A percentile compares a stretch with the other conserved stretches of the same genome.
Conservation (phyloP, 2,113 vertebrate species). For the Forbesichthys papilliferus region DNA sequence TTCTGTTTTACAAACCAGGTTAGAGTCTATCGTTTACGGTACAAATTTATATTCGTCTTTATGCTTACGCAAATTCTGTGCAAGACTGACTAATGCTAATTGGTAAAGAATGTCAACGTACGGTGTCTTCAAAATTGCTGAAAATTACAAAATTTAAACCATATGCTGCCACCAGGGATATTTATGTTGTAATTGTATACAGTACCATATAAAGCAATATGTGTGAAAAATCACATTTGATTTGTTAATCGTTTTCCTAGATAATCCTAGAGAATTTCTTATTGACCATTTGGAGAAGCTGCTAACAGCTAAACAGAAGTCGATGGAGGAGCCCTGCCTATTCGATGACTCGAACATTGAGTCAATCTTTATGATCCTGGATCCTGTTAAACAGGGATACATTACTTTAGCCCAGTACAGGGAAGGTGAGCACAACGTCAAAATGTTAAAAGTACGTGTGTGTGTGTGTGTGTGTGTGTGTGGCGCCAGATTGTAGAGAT, state of each 20-base stretch:
- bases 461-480: no score
- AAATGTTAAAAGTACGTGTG: no score
- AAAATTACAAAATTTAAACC: no score
- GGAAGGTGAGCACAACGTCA: constrained; percentile 61
- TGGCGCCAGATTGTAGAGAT: no score
- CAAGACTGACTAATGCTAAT: background rate
- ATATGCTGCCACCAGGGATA: no score
- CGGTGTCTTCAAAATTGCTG: no score
- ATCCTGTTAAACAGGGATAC: constrained; percentile 59
- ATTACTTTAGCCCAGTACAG: constrained; percentile 71
- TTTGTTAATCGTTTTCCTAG: constrained; percentile 38
- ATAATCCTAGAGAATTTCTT: constrained; percentile 70
- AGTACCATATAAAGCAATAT: background rate
- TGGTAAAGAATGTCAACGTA: no score
- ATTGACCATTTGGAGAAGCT: constrained; percentile 68
- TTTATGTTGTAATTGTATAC: background rate
- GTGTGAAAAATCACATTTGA: background rate
- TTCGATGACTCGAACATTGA: constrained; percentile 69
- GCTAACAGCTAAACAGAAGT: constrained; percentile 39
- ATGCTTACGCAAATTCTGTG: background rate
- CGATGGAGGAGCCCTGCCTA: constrained; percentile 47
- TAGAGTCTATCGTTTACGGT: constrained; percentile 2
- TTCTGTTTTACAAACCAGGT: constrained; percentile 74
- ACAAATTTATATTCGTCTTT: background rate
- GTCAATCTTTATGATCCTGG: constrained; percentile 69